Percentiles rank a stretch among this genome's conserved stretches.
Conservation (phyloP, 2,113 vertebrate species). For the Percina caprodes region DNA sequence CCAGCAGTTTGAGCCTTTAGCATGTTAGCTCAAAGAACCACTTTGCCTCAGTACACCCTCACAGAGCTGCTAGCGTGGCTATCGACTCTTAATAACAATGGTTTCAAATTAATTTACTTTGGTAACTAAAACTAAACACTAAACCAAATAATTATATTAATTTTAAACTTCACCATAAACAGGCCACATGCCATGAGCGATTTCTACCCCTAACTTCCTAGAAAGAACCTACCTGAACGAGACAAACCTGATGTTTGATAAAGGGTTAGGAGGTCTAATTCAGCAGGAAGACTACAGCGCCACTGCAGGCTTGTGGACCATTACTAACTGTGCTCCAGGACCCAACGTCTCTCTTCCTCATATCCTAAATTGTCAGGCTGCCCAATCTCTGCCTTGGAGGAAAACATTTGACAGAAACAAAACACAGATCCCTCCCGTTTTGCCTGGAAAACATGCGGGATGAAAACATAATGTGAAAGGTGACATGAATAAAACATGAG, state of each 20-base stretch:
- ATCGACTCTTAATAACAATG: not conserved
- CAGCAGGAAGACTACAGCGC: constrained; percentile 14
- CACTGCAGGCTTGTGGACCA: constrained; percentile 47
- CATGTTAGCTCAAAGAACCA: not conserved
- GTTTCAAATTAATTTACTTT: not conserved
- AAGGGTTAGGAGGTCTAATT: constrained; percentile 29
- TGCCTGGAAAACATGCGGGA: constrained; percentile 62
- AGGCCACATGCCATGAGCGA: not conserved
- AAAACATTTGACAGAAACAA: constrained; percentile 71
- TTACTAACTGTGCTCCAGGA: constrained; percentile 34
- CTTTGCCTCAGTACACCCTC: not conserved
- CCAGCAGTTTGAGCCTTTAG: not conserved
- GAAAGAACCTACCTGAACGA: not conserved
- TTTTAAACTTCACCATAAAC: not conserved
- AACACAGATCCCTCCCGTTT: constrained; percentile 66
- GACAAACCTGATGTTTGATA: not conserved
- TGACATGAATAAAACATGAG: constrained; percentile 77
- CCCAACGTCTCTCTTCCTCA: constrained; percentile 37
- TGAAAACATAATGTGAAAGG: constrained; percentile 72
- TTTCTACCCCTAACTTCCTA: not conserved
- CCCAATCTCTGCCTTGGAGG: constrained; percentile 55
- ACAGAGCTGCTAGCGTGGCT: not conserved
- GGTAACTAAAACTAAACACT: too few species aligned
- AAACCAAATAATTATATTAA: not conserved
- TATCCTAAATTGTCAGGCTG: constrained; percentile 55